Percentiles rank a stretch among this genome's conserved stretches.
Conservation (phyloP, 2,797 vertebrate genomes). For the Clarias laeviceps region DNA sequence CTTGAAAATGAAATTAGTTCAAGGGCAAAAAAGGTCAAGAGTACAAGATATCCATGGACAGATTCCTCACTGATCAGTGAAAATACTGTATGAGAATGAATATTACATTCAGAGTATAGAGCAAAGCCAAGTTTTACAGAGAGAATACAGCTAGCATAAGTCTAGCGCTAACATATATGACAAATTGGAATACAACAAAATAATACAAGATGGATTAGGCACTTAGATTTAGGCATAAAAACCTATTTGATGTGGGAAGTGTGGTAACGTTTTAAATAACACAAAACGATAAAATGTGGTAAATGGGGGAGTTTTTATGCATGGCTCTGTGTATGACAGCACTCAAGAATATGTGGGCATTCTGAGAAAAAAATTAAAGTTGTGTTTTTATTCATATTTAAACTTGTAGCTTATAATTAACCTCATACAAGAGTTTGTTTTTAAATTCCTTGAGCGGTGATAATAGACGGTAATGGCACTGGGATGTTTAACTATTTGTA, state of each 20-base stretch:
- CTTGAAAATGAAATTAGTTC: slow-evolving; percentile 15
- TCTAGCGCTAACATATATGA: background rate
- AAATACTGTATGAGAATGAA: background rate
- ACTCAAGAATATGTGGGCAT: background rate
- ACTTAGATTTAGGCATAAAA: background rate
- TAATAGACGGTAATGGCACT: no score
- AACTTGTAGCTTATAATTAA: background rate
- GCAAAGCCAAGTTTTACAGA: background rate
- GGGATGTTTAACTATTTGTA: no score
- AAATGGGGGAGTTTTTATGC: background rate
- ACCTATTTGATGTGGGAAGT: no score
- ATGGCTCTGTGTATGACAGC: background rate
- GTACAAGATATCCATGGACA: background rate
- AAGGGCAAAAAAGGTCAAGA: background rate
- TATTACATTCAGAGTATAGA: background rate
- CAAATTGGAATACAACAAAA: background rate
- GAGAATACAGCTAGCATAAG: background rate
- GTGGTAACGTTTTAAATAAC: background rate
- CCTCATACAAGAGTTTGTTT: no score
- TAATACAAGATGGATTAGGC: background rate
- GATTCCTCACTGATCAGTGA: background rate
- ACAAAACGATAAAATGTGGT: background rate
- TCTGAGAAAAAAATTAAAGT: background rate
- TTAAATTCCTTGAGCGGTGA: background rate
- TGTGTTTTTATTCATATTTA: background rate